These are phyloP conservation scores for Callosobruchus maculatus DNA, from an alignment of 2,888 invertebrate genomes.

Conservation along the genomic window DNA sequence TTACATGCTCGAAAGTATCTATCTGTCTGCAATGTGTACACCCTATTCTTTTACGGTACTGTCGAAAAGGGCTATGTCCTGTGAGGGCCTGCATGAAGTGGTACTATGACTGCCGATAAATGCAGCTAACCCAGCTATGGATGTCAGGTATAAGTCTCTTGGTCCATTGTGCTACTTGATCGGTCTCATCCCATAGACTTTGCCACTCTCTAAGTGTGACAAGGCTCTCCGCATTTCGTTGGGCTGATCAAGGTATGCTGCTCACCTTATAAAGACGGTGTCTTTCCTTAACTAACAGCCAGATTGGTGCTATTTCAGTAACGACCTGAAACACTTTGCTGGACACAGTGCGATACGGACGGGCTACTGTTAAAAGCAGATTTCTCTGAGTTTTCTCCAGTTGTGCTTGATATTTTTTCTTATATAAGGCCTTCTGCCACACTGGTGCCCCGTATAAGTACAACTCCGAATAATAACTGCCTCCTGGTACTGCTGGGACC, in stretches of 20 bases:
- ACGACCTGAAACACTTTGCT: neutral
- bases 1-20: neutral
- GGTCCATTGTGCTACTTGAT: too few species aligned
- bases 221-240: too few species aligned
- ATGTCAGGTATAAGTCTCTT: conserved; percentile 8
- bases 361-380: neutral
- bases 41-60: neutral
- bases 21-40: neutral
- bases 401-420: neutral
- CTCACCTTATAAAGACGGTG: too few species aligned
- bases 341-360: neutral
- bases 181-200: too few species aligned
- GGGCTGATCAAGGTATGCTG: too few species aligned
- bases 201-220: neutral
- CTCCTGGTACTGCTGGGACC: neutral
- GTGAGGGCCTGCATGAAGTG: conserved; percentile 11
- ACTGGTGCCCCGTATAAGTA: conserved; percentile 1
- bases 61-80: conserved; percentile 9
- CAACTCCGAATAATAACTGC: neutral
- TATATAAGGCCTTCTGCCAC: neutral
- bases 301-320: neutral
- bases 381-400: conserved; percentile 1
- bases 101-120: conserved; percentile 7
- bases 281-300: neutral
- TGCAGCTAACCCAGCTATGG: conserved; percentile 4